Evolutionary conservation across 2,888 invertebrate species (phyloP), one percentile per base, ranked within the genome.

Genomic region (Platyscelio sp.): DNA sequence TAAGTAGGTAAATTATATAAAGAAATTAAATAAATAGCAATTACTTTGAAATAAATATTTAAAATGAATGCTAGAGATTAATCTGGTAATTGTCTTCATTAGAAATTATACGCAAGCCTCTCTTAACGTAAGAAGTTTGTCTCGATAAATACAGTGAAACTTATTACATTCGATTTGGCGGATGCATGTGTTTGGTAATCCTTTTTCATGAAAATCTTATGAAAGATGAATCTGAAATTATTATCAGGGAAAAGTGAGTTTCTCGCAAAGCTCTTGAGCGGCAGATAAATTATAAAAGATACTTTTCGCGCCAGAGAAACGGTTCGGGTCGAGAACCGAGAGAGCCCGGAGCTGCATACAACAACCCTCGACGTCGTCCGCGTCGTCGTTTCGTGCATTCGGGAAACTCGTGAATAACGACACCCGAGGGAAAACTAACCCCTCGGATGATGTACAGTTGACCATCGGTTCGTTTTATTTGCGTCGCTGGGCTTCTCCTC

Each of bases 391-490:
- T 74, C 68, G 77, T 65, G 83, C 70, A 83, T 83, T 83, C 74
- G 54, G 76, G 67, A 68, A 76, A 68, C 63, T 80, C 61, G 82
- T 83, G 82, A 86, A 83, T 86, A 77, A 86, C 82, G 82, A 83
- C 82, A 68, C 85, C 72, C 72, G 46, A 63, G 83, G 83, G 85
- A 85, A 77, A 81, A 75, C 81, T 80, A 84, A 80, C 72, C 80
- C 76, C 72, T 77, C 72, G 76, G 72, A 86, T 83, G 82, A 83
- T 83, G 76, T 83, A 77, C 76, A 71, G 71, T 43, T 85, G 85
- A 77, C 85, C 85, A 85, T 33, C 61, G 60, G 70, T 71, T 71
- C 65, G 60, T 80, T 71, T 83, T 78, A 83, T 74, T 74, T 78
- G 56, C 78, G 61, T 54, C 72, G 61, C 63, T 75, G 51, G 38